Evolutionary conservation across 2,888 invertebrate genomes (phyloP), one percentile per base, ranked within the genome.

Genomic region (Sialis lutaria): DNA sequence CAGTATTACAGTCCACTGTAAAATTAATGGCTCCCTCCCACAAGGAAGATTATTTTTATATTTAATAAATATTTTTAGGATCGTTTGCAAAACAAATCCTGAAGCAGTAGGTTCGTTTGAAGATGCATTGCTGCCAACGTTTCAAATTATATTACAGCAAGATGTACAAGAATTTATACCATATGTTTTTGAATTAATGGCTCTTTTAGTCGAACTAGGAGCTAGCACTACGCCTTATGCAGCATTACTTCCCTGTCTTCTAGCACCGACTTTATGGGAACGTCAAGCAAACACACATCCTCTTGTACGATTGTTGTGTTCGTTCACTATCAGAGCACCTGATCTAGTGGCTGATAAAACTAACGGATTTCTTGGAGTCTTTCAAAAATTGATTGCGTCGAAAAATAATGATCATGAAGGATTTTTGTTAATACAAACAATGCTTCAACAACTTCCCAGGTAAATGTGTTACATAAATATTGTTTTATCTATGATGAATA

Each of bases 161-260:
- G 97, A 99, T 63, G 83, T 91, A 32, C 31, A 74, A 79, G 97
- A 97, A 64, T 96, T 98, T 69, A 87, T 96, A 67, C 97, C 97
- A 0, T 98, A 98, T 67, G 91, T 95, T 42, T 96, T 98, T 64
- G 98, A 98, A 86, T 82, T 98, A 67, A 69, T 97, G 39, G 90
- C 95, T 0, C 69, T 96, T 13, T 68, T 96, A 48, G 72, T 97
- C 67, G 95, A 95, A 64, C 67, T 84, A 50, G 67, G 68, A 1
- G 35, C 49, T 4, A 49, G 48, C n/a, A 86, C 91, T 10, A 85
- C 82, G 48, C 79, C 84, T 0, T 98, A 97, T 69, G 82, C 87
- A 69, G 82, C 80, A 4, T 70, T 98, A 47, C 82, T 97, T 58
- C 91, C 93, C 0, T 90, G 87, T 60, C 70, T 98, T 12, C 69